Conservation (phyloP, 2,888 invertebrate genomes). For the Amphipoea oculea region DNA sequence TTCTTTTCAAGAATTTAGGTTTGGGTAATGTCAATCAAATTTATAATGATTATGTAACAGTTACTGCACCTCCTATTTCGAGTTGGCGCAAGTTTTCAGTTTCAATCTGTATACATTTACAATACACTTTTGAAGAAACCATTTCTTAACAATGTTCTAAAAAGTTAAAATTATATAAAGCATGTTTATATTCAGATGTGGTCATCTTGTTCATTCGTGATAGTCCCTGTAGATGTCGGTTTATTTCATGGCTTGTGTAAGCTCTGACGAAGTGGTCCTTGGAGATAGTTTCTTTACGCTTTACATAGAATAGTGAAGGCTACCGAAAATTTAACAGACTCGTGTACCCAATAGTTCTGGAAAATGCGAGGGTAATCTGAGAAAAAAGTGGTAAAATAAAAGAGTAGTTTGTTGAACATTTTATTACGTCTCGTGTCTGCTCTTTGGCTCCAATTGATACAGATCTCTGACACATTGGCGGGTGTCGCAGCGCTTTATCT, state of each 20-base stretch:
- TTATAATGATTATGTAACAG: too few relatives aligned
- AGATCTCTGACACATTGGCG: constrained; percentile 34
- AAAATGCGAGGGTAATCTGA: not conserved
- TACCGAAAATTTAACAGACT: not conserved
- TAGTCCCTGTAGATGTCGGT: constrained; percentile 6
- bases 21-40: too few relatives aligned
- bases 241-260: constrained; percentile 40
- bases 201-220: constrained; percentile 7
- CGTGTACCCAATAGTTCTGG: not conserved
- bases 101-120: too few relatives aligned
- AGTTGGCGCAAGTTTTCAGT: too few relatives aligned
- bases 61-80: too few relatives aligned
- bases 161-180: not conserved
- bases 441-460: constrained; percentile 20
- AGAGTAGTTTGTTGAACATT: constrained; percentile 27
- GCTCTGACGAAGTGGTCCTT: constrained; percentile 33
- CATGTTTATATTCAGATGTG: constrained; percentile 2
- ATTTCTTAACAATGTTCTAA: not conserved
- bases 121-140: not conserved
- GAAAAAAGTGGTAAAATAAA: constrained; percentile 23
- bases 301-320: constrained; percentile 3
- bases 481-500: constrained; percentile 31
- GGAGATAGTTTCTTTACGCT: constrained; percentile 31
- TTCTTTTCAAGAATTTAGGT: too few relatives aligned
- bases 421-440: constrained; percentile 40